Evolutionary conservation across 92 coral and sea anemone species (phyloP).

Genomic region (Hydrozoanthus gracilis): DNA sequence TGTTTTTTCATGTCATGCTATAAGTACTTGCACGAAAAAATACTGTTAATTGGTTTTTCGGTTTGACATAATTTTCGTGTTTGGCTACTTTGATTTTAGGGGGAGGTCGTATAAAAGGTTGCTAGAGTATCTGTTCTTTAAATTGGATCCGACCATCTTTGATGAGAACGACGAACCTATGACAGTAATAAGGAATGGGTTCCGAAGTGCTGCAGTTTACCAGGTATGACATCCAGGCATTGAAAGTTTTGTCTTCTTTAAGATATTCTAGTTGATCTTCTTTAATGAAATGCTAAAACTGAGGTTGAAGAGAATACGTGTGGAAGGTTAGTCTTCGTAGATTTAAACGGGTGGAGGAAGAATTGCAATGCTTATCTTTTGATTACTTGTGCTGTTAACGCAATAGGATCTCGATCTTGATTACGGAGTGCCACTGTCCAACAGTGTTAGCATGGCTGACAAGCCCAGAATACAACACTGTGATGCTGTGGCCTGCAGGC

Average conservation of each 20-base stretch:
- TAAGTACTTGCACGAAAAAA: too few species aligned
- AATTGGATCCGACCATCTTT: constrained; percentile 80
- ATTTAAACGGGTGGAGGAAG: background rate
- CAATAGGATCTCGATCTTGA: constrained; percentile 24
- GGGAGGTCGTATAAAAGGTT: constrained; percentile 80
- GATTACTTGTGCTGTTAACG: background rate
- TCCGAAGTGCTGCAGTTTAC: constrained; percentile 59
- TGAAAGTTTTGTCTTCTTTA: background rate
- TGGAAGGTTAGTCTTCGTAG: background rate
- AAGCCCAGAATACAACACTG: constrained; percentile 67
- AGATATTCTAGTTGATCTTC: background rate
- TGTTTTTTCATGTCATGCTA: too few species aligned
- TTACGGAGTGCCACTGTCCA: constrained; percentile 88
- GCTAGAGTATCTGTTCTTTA: constrained; percentile 89
- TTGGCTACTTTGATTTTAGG: constrained; percentile 47
- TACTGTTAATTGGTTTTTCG: too few species aligned
- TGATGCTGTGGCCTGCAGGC: constrained; percentile 53
- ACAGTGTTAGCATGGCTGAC: constrained; percentile 87
- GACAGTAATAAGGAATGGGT: constrained; percentile 85
- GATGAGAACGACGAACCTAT: constrained; percentile 74
- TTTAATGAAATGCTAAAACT: background rate
- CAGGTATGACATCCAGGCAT: constrained; percentile 60
- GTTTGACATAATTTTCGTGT: background rate
- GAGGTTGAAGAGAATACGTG: background rate
- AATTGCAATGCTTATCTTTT: background rate